These are phyloP conservation scores for Brienomyrus brachyistius DNA, from an alignment of 2,113 vertebrate species.

Conservation along the genomic window DNA sequence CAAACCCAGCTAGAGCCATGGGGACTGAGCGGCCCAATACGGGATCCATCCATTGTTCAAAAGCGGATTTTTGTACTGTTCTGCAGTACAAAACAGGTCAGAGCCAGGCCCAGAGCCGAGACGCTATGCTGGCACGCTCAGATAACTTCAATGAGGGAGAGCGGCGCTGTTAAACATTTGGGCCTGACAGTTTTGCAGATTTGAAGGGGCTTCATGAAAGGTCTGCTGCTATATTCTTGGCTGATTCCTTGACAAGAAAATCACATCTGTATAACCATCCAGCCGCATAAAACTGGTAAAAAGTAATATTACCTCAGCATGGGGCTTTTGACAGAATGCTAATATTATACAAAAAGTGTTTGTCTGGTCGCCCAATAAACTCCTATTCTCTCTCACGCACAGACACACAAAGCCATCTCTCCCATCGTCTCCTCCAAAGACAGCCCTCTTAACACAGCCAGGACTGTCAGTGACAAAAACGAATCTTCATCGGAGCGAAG, in stretches of 20 bases:
- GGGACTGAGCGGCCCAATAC: neutral
- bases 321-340: neutral
- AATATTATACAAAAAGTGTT: neutral
- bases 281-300: neutral
- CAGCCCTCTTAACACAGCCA: neutral
- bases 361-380: neutral
- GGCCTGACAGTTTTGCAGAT: neutral
- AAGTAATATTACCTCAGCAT: neutral
- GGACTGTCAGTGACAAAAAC: neutral
- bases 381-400: neutral
- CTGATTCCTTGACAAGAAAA: neutral
- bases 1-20: neutral
- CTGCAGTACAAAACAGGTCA: neutral
- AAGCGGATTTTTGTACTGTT: neutral
- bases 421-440: neutral
- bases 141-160: neutral
- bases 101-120: neutral
- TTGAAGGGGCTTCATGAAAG: neutral
- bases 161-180: neutral
- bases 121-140: neutral
- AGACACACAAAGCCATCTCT: neutral
- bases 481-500: neutral
- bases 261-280: neutral
- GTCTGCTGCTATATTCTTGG: neutral
- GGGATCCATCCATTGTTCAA: neutral